Percentiles rank a stretch among this genome's conserved stretches.
These are phyloP conservation scores for Falco naumanni DNA, from an alignment of 2,797 vertebrate genomes.

Conservation along the genomic window DNA sequence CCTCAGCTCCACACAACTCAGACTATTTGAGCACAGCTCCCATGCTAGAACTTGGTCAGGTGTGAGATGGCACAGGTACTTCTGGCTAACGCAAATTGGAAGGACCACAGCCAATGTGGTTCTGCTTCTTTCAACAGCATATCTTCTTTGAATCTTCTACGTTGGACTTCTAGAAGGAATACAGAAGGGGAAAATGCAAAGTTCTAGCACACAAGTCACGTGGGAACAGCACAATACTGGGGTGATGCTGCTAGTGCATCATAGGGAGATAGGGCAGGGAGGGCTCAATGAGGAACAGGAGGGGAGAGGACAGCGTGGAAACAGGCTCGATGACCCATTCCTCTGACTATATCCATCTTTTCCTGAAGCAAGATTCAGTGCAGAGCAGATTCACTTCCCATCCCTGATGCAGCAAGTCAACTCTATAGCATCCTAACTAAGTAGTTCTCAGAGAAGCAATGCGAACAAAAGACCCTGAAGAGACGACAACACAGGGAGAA, in stretches of 20 bases:
- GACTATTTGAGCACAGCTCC: not conserved
- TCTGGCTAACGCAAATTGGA: not conserved
- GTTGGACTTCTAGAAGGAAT: not conserved
- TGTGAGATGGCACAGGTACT: not conserved
- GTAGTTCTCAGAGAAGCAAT: not conserved
- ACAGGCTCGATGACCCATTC: not conserved
- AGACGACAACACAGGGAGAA: not conserved
- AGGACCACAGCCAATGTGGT: not conserved
- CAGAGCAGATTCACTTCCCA: not conserved
- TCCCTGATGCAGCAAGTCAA: not conserved
- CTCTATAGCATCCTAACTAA: not conserved
- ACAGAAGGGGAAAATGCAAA: not conserved
- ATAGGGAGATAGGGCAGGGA: not conserved
- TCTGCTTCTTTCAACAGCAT: not conserved
- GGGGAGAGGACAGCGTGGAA: not conserved
- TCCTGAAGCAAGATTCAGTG: not conserved
- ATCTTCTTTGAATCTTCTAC: not conserved
- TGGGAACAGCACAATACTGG: not conserved
- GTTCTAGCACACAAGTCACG: not conserved
- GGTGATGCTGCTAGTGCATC: not conserved
- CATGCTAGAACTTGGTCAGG: not conserved
- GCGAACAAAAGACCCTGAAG: not conserved
- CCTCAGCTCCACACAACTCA: not conserved
- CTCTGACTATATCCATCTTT: not conserved
- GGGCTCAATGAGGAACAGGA: not conserved